Evolutionary conservation across 2,113 vertebrate genomes (phyloP).

Genomic region (Capricornis sumatraensis): DNA sequence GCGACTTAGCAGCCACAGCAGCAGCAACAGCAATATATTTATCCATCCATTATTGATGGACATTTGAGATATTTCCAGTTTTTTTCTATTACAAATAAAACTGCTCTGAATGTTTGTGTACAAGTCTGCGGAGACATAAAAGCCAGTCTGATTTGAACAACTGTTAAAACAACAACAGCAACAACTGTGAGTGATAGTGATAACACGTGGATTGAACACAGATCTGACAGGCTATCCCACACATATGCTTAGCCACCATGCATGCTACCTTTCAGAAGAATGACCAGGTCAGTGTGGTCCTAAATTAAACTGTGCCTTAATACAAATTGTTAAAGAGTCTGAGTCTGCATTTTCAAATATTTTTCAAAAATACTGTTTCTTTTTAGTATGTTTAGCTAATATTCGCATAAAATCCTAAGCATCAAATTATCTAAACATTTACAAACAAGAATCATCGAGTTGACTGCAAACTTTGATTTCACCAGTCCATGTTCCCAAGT

Average conservation of each 20-base stretch:
- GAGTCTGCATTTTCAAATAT: slow-evolving; percentile 4
- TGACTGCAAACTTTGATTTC: neutral
- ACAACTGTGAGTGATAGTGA: neutral
- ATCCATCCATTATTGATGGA: neutral
- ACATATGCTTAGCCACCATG: neutral
- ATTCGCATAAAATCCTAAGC: neutral
- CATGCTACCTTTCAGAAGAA: neutral
- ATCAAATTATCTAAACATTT: neutral
- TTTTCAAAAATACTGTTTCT: neutral
- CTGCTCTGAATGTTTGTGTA: neutral
- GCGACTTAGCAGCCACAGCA: no score
- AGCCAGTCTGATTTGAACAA: neutral
- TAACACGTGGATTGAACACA: neutral
- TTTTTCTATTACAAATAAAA: neutral
- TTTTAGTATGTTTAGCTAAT: neutral
- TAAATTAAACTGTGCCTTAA: neutral
- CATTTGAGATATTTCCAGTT: neutral
- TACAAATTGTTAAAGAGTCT: neutral
- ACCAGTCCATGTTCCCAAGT: neutral
- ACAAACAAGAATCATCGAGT: neutral
- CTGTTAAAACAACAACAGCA: neutral
- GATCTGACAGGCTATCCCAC: neutral
- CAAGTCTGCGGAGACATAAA: neutral
- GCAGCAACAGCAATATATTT: neutral
- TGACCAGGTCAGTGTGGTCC: neutral